Evolutionary conservation across 2,113 vertebrate genomes (phyloP), one percentile per base, ranked within the genome.

Genomic region (Gopherus evgoodei): DNA sequence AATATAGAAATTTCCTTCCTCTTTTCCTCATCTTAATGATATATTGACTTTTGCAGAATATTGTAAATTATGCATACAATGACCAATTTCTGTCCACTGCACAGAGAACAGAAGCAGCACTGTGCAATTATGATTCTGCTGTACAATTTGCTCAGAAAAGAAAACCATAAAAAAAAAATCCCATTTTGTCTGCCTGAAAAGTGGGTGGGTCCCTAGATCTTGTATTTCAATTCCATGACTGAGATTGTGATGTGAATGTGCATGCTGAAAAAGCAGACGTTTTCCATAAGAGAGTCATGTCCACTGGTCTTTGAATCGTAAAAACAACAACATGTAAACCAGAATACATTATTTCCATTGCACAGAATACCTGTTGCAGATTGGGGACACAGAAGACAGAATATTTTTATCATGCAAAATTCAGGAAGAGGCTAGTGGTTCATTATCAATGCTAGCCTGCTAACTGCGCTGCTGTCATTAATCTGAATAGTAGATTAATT

Each of bases 31-130:
- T 35, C 35, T 65, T 95, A 91, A 95, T 90, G 88, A 49, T 56
- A 91, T 89, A 91, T 84, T 95, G 94, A 93, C 94, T 93, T 86
- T 19, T 94, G 56, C 72, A 59, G 78, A 29, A 22, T 86, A 79
- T 90, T 93, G 94, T 52, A 98, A 98, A 97, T 96, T 96, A 92
- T 91, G 53, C 90, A 93, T 95, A 96, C 97, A 97, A 98, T 82
- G 78, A 75, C 78, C 91, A 54, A 4, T 85, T 93, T 95, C 91
- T 86, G 57, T 3, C 92, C 27, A 1, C 24, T 57, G 56, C 80
- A 81, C 10, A 57, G 31, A 25, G 11, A 29, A 11, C 54, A 49
- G 88, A 44, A 86, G n/a, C 38, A 81, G n/a, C 52, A 17, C 87
- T 54, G 31, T 11, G 47, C 84, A 49, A 38, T 94, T 95, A 50